A percentile compares a stretch with the other conserved stretches of the same genome.
These are phyloP conservation scores for Drosophila dives DNA, from an alignment of 2,888 invertebrate species.

Conservation along the genomic window DNA sequence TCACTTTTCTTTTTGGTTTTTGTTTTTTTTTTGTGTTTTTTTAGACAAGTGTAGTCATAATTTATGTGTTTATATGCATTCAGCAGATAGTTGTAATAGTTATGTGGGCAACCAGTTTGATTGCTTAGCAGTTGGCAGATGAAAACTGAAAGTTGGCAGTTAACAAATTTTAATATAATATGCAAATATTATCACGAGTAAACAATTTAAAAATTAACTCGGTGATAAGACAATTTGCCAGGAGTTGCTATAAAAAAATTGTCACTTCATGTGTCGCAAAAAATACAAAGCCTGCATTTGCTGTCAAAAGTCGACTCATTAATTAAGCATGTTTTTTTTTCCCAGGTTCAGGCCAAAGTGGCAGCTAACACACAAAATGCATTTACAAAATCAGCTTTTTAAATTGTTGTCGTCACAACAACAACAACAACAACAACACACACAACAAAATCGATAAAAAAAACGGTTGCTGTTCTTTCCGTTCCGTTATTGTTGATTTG, in stretches of 20 bases:
- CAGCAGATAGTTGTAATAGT: constrained; percentile 4
- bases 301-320: constrained; percentile 43
- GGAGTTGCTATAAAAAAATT: constrained; percentile 11
- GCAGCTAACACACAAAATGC: constrained; percentile 76
- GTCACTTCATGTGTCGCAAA: constrained; percentile 7
- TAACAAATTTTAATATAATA: background rate
- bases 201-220: background rate
- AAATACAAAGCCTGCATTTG: background rate
- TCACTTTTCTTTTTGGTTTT: background rate
- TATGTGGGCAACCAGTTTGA: constrained; percentile 36
- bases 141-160: constrained; percentile 33
- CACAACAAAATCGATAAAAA: constrained; percentile 59
- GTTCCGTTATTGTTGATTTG: constrained; percentile 14
- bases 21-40: background rate
- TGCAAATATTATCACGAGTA: background rate
- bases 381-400: constrained; percentile 70
- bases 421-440: background rate
- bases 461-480: constrained; percentile 21
- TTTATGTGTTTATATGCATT: constrained; percentile 42
- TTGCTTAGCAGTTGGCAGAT: constrained; percentile 6
- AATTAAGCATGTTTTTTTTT: constrained; percentile 57
- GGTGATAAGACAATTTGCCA: background rate
- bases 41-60: constrained; percentile 55
- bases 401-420: constrained; percentile 37
- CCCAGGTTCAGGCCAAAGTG: constrained; percentile 44